Evolutionary conservation across 2,888 invertebrate genomes (phyloP).

Genomic region (Ophion slaviceki): DNA sequence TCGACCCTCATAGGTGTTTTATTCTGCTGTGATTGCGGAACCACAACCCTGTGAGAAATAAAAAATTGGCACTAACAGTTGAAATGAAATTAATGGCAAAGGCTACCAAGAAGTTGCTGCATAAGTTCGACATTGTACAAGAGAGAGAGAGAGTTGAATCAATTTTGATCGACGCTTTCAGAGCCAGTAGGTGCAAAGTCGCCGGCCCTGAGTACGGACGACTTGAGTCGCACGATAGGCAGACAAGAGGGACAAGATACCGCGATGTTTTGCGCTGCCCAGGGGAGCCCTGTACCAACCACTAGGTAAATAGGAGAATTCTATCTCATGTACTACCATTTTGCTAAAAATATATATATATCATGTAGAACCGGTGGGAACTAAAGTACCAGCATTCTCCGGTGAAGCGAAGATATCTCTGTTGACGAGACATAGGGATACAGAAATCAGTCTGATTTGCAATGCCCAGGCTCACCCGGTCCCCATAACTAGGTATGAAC

Average conservation of each 20-base stretch:
- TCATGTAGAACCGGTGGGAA: slow-evolving; percentile 85
- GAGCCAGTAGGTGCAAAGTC: slow-evolving; percentile 85
- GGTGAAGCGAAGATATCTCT: slow-evolving; percentile 85
- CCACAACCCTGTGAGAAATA: too few species aligned
- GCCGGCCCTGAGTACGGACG: slow-evolving; percentile 87
- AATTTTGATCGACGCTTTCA: slow-evolving; percentile 74
- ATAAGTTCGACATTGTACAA: too few species aligned
- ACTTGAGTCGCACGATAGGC: slow-evolving; percentile 86
- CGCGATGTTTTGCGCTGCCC: slow-evolving; percentile 88
- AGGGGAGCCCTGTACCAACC: slow-evolving; percentile 85
- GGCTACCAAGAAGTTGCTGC: too few species aligned
- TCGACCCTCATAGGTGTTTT: too few species aligned
- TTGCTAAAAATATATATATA: not conserved
- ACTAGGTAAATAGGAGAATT: slow-evolving; percentile 66
- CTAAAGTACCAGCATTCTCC: slow-evolving; percentile 86
- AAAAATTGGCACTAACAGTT: too few species aligned
- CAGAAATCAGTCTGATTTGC: slow-evolving; percentile 83
- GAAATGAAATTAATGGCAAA: too few species aligned
- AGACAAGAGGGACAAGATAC: slow-evolving; percentile 84
- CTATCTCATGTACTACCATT: slow-evolving; percentile 30
- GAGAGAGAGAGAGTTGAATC: slow-evolving; percentile 43
- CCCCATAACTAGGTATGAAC: slow-evolving; percentile 83
- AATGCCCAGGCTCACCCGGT: slow-evolving; percentile 85
- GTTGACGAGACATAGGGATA: slow-evolving; percentile 76
- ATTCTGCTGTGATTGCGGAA: too few species aligned